Base-by-base conservation (phyloP, 2,113 vertebrate species). In the Paraplagusia blochii region DNA sequence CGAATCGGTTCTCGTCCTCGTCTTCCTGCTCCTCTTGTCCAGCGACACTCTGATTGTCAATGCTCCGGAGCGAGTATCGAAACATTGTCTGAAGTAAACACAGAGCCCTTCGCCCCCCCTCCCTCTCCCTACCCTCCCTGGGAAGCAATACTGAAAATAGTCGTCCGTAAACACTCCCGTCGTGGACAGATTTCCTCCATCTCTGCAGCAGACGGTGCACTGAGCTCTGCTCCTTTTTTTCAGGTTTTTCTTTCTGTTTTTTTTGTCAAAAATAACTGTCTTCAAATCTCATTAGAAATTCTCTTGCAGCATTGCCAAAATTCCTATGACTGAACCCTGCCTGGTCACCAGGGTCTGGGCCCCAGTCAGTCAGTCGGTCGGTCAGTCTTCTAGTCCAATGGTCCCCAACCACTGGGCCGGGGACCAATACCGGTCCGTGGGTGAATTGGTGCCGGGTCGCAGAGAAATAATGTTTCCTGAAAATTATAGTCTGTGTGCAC, bases 241-340 rank as follows among this genome's bases (percentile, higher is more conserved):
- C 38, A 74, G 62, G 46, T n/a, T n/a, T n/a, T n/a, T n/a, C n/a
- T n/a, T n/a, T n/a, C n/a, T n/a, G n/a, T n/a, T n/a, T n/a, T 55
- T 51, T 49, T 54, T 62, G 53, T 48, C 40, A 82, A 87, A 88
- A 87, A 88, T 82, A 85, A 75, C 60, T 69, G 79, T 88, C 81
- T 85, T 77, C 72, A 85, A 87, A 83, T 79, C 86, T 85, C 78
- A 81, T 86, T 85, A 86, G 63, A 88, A 86, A 87, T 82, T 86
- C 84, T 88, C 76, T 87, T 85, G 82, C 82, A 70, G 72, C 48
- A 15, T 66, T 79, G 84, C 84, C 87, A 84, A 88, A 84, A 88
- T 86, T 82, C 82, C 84, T 77, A 79, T 79, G 66, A 65, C 71
- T 64, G 63, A 78, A 66, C 67, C 77, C 75, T 11, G 69, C 72